Percentiles rank a stretch among this genome's conserved stretches.
Conservation (phyloP, 2,888 invertebrate genomes). For the Euclidia mi region DNA sequence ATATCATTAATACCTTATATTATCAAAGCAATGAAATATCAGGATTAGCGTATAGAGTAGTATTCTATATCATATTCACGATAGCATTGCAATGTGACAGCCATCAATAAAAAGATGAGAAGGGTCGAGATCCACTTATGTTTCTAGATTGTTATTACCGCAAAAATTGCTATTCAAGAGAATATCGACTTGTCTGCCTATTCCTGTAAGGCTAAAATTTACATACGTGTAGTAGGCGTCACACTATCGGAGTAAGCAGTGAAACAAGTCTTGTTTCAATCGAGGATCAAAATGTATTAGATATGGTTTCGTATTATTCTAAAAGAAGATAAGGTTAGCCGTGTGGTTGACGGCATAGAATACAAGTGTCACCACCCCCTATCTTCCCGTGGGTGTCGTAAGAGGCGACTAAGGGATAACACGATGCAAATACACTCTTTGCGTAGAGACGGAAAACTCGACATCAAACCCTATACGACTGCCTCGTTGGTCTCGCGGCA, state of each 20-base stretch:
- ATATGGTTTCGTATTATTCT: too few species aligned
- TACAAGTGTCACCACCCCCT: too few species aligned
- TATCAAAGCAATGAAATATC: slow-evolving; percentile 41
- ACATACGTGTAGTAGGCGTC: slow-evolving; percentile 49
- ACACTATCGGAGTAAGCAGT: slow-evolving; percentile 34
- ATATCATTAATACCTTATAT: slow-evolving; percentile 41
- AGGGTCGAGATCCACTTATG: slow-evolving; percentile 79
- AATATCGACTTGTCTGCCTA: slow-evolving; percentile 71
- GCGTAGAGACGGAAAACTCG: too few species aligned
- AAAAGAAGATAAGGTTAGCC: too few species aligned
- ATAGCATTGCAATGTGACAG: slow-evolving; percentile 69
- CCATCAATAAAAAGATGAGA: slow-evolving; percentile 76
- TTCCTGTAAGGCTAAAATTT: slow-evolving; percentile 63
- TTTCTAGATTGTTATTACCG: slow-evolving; percentile 80
- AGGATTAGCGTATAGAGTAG: slow-evolving; percentile 39
- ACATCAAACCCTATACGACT: too few species aligned
- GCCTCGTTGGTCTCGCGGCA: too few species aligned
- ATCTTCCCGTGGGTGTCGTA: too few species aligned
- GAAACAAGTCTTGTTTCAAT: background rate
- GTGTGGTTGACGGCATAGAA: too few species aligned
- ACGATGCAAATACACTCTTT: too few species aligned
- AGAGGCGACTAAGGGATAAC: too few species aligned
- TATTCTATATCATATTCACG: slow-evolving; percentile 58
- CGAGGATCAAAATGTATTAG: background rate
- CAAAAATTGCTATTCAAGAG: slow-evolving; percentile 80